Conservation (phyloP, 2,113 vertebrate species). For the Pseudorhombus dupliciocellatus region DNA sequence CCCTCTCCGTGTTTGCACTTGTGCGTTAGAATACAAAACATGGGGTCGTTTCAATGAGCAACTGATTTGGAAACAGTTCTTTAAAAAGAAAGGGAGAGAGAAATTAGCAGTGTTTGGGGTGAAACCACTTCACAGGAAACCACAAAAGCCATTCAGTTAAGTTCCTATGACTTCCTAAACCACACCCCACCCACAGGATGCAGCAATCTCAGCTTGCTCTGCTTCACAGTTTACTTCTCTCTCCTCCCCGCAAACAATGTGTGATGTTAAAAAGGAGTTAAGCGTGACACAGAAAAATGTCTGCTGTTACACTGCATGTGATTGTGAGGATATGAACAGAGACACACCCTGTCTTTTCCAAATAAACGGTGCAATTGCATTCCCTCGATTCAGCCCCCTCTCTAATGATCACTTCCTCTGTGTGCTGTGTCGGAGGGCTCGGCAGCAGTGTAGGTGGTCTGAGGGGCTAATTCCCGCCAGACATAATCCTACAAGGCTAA, state of each 20-base stretch:
- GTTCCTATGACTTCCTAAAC: conserved; percentile 78
- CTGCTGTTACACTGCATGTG: background rate
- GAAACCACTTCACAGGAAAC: conserved; percentile 78
- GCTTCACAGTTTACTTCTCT: conserved; percentile 67
- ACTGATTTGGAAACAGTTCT: conserved; percentile 3
- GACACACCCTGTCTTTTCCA: conserved; percentile 50
- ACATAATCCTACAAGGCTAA: conserved; percentile 60
- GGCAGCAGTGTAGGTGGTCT: conserved; percentile 69
- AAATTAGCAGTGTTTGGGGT: conserved; percentile 49
- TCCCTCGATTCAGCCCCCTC: conserved; percentile 38
- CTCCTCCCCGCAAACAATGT: conserved; percentile 41
- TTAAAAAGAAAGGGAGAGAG: background rate
- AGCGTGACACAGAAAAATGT: conserved; percentile 9
- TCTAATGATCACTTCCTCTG: conserved; percentile 57
- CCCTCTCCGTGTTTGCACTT: background rate
- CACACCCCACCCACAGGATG: conserved; percentile 79
- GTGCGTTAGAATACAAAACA: conserved; percentile 2
- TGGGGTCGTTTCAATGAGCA: background rate
- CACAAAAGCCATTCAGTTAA: conserved; percentile 73
- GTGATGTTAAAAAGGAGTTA: conserved; percentile 12
- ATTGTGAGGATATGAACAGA: conserved; percentile 21
- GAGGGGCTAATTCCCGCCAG: conserved; percentile 70
- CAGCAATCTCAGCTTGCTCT: conserved; percentile 68
- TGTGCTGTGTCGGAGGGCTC: conserved; percentile 35
- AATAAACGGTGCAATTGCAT: conserved; percentile 61